These are phyloP conservation scores for Octonoba sinensis DNA, from an alignment of 2,888 invertebrate species.

Conservation along the genomic window DNA sequence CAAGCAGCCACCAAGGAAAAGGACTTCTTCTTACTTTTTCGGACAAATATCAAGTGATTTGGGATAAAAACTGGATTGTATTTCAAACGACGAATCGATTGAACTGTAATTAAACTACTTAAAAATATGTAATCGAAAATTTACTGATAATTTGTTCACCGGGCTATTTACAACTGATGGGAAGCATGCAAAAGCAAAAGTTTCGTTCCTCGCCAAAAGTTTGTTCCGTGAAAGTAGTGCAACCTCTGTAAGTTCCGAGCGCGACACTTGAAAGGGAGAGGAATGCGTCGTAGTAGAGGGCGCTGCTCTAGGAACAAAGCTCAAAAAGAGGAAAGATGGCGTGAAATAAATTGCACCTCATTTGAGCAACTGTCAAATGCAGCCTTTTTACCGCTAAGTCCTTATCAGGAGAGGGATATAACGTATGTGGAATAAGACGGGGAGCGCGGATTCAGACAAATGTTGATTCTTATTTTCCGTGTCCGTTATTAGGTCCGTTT, in stretches of 20 bases:
- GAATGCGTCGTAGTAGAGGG: too few relatives aligned
- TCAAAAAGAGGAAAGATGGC: conserved; percentile 36
- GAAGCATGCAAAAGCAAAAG: neutral
- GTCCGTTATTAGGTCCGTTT: conserved; percentile 63
- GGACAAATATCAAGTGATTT: too few relatives aligned
- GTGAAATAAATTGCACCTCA: conserved; percentile 62
- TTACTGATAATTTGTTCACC: too few relatives aligned
- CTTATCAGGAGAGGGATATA: conserved; percentile 53
- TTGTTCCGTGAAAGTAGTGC: conserved; percentile 29
- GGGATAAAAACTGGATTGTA: too few relatives aligned
- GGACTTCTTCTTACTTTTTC: too few relatives aligned
- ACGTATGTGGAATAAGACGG: conserved; percentile 52
- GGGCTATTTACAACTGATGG: too few relatives aligned
- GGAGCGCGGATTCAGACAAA: conserved; percentile 54
- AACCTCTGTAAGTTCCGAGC: conserved; percentile 21
- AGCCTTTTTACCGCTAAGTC: conserved; percentile 64
- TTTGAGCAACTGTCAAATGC: conserved; percentile 64
- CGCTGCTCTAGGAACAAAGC: conserved; percentile 20
- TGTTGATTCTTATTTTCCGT: conserved; percentile 61
- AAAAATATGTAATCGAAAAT: too few relatives aligned
- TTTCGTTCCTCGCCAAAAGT: conserved; percentile 49
- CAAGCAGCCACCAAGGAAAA: too few relatives aligned
- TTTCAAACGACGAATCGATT: too few relatives aligned
- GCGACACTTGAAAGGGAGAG: conserved; percentile 4
- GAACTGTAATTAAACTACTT: too few relatives aligned